Evolutionary conservation across 2,113 vertebrate species (phyloP).

Genomic region (Siniperca knerii): DNA sequence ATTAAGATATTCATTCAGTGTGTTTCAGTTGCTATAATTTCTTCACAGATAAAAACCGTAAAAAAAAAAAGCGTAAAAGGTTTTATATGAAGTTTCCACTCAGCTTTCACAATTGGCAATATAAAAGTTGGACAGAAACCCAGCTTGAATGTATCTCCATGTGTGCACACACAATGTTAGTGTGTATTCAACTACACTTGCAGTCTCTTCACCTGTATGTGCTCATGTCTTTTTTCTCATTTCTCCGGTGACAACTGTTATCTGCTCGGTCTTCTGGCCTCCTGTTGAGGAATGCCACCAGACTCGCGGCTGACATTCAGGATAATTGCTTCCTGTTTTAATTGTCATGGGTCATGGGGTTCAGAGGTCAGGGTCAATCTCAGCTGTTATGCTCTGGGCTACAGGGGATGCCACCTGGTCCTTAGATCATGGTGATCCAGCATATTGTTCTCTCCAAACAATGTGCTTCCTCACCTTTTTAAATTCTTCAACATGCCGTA

Average conservation of each 20-base stretch:
- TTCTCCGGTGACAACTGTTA: slow-evolving; percentile 22
- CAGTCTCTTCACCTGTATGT: neutral
- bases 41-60: slow-evolving; percentile 6
- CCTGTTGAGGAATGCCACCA: slow-evolving; percentile 31
- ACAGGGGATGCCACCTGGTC: slow-evolving; percentile 52
- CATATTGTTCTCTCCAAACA: slow-evolving; percentile 35
- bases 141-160: neutral
- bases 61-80: neutral
- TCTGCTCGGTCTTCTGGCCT: slow-evolving; percentile 18
- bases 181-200: neutral
- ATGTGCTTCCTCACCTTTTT: slow-evolving; percentile 25
- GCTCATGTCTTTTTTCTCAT: neutral
- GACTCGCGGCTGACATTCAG: slow-evolving; percentile 25
- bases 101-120: slow-evolving; percentile 9
- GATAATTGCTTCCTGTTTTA: slow-evolving; percentile 70
- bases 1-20: neutral
- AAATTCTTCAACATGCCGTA: slow-evolving; percentile 45
- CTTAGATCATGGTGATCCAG: slow-evolving; percentile 25
- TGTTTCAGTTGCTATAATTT: slow-evolving; percentile 8
- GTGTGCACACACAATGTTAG: neutral
- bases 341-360: slow-evolving; percentile 46
- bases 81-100: slow-evolving; percentile 18
- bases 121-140: neutral
- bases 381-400: slow-evolving; percentile 56
- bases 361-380: slow-evolving; percentile 65